A percentile compares a stretch with the other conserved stretches of the same genome.
Evolutionary conservation across 2,797 vertebrate species (phyloP).

Genomic region (Propithecus deckenii): DNA sequence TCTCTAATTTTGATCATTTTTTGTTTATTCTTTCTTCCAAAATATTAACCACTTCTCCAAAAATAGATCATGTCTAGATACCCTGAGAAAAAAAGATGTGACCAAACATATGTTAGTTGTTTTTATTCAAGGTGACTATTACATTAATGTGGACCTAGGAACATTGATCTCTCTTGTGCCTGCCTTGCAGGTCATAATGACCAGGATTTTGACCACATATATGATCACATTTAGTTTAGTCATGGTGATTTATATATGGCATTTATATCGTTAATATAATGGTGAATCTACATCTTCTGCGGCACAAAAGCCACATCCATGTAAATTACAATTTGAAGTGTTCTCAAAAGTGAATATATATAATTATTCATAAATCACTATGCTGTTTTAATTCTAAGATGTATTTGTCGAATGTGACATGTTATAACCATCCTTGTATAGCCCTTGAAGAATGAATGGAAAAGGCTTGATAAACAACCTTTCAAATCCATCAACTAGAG

Average conservation of each 20-base stretch:
- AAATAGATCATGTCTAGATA: not conserved
- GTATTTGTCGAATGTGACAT: not conserved
- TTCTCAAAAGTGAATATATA: not conserved
- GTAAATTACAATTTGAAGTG: not conserved
- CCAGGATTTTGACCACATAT: not conserved
- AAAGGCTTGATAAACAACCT: slow-evolving; percentile 9
- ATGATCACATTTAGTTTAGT: not conserved
- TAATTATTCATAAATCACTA: slow-evolving; percentile 12
- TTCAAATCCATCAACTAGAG: not conserved
- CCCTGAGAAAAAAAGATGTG: not conserved
- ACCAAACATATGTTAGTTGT: not conserved
- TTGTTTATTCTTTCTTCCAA: slow-evolving; percentile 38
- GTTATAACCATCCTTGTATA: not conserved
- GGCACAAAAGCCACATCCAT: not conserved
- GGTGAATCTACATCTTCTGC: not conserved
- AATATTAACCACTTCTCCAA: not conserved
- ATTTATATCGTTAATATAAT: not conserved
- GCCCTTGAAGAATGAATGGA: not conserved
- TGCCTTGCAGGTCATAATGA: not conserved
- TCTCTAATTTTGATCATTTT: not conserved
- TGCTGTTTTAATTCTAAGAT: not conserved
- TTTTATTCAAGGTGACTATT: not conserved
- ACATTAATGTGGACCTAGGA: not conserved
- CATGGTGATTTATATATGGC: not conserved
- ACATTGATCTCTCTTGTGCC: not conserved